These are phyloP conservation scores for Hypanus sabinus DNA, from an alignment of 2,113 vertebrate species.

Conservation along the genomic window DNA sequence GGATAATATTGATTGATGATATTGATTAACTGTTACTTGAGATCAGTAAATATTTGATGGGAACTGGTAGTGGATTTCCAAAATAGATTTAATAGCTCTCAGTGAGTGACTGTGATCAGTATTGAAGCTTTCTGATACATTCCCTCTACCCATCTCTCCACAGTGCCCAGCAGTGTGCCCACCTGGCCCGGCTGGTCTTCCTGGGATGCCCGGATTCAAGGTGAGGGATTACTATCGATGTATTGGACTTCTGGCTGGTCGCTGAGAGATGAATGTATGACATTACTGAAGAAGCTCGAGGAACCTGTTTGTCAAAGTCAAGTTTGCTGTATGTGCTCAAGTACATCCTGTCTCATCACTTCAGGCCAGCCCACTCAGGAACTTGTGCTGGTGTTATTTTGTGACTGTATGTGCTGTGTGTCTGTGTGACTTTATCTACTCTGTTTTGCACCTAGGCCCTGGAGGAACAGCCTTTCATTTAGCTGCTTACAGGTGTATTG, in stretches of 20 bases:
- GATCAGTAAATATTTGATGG: no score
- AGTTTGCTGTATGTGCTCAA: not conserved
- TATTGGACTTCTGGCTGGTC: not conserved
- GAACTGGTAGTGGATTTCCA: not conserved
- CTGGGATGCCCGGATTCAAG: slow-evolving; percentile 96
- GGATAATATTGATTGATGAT: not conserved
- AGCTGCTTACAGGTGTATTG: no score
- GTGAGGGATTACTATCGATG: slow-evolving; percentile 49
- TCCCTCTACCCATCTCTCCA: slow-evolving; percentile 22
- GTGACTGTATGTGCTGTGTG: no score
- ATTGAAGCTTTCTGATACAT: not conserved
- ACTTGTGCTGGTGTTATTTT: no score
- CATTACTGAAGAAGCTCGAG: not conserved
- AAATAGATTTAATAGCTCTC: not conserved
- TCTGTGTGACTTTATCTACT: no score
- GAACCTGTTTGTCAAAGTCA: not conserved
- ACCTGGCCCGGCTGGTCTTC: slow-evolving; percentile 75
- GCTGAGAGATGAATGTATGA: not conserved
- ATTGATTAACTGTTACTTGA: not conserved
- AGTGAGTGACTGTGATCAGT: not conserved
- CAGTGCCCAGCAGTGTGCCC: slow-evolving; percentile 93
- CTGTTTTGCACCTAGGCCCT: no score
- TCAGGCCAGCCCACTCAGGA: no score
- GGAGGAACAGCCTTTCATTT: no score
- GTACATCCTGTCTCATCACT: no score